Conservation (phyloP, 1,140 invertebrate species). For the Bombus terrestris region DNA sequence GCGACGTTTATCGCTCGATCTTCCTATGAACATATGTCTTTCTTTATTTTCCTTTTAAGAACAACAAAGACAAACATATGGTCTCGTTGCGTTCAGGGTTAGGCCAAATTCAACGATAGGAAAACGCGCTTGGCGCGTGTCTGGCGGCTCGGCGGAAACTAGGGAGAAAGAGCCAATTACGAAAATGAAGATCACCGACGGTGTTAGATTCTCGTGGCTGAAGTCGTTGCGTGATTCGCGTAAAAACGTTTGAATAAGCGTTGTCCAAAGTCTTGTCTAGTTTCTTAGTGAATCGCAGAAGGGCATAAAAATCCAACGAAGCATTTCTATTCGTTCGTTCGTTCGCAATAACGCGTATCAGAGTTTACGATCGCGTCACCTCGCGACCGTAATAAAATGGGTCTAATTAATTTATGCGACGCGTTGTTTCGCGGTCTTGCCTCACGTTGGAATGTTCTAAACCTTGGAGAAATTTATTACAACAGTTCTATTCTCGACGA, state of each 20-base stretch:
- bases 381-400: slow-evolving; percentile 4
- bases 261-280: background rate
- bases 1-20: no score
- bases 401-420: slow-evolving; percentile 6
- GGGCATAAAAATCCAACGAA: background rate
- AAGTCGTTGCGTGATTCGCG: no score
- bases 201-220: background rate
- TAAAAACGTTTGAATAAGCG: background rate
- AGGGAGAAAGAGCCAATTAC: background rate
- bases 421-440: background rate
- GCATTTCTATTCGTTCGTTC: background rate
- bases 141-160: background rate
- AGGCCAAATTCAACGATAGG: background rate
- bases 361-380: background rate
- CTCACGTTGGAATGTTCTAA: background rate
- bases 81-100: no score
- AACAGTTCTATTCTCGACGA: background rate
- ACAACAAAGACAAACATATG: no score
- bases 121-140: background rate
- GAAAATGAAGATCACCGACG: background rate
- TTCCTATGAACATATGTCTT: no score
- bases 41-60: no score
- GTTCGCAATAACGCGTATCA: background rate
- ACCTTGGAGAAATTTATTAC: background rate
- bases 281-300: background rate